Conservation (phyloP, 2,797 vertebrate genomes). For the Limosa lapponica region DNA sequence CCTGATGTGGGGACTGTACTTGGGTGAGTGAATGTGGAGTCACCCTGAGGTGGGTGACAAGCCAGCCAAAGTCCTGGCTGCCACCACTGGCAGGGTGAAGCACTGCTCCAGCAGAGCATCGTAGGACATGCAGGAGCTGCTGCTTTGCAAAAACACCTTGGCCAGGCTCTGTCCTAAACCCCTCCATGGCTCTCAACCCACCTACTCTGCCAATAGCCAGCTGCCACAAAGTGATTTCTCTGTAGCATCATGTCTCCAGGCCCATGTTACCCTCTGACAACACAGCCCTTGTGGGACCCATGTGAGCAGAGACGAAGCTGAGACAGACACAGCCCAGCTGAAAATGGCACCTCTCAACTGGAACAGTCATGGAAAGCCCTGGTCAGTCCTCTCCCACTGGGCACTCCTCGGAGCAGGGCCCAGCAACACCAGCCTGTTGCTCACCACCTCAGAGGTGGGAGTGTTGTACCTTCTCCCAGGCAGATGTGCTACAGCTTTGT, state of each 20-base stretch:
- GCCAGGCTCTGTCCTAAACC: neutral
- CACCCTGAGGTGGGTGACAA: neutral
- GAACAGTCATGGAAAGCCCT: neutral
- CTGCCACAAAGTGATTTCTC: neutral
- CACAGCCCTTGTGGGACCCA: fast-evolving
- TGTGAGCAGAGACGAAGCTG: neutral
- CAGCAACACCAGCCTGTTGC: neutral
- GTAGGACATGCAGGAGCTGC: neutral
- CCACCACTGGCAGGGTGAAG: neutral
- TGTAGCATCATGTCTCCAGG: fast-evolving
- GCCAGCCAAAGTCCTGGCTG: neutral
- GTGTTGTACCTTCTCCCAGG: neutral
- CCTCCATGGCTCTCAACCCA: neutral
- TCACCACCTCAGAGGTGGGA: neutral
- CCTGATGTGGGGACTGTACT: neutral
- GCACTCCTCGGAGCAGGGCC: fast-evolving
- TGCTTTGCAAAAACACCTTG: neutral
- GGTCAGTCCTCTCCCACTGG: neutral
- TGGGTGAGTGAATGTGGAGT: neutral
- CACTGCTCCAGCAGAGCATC: neutral
- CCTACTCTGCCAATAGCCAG: neutral
- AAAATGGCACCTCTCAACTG: neutral
- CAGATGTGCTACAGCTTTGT: neutral
- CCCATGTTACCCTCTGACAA: neutral
- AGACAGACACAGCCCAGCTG: neutral